Evolutionary conservation across 2,797 vertebrate species (phyloP).

Genomic region (Salarias fasciatus): DNA sequence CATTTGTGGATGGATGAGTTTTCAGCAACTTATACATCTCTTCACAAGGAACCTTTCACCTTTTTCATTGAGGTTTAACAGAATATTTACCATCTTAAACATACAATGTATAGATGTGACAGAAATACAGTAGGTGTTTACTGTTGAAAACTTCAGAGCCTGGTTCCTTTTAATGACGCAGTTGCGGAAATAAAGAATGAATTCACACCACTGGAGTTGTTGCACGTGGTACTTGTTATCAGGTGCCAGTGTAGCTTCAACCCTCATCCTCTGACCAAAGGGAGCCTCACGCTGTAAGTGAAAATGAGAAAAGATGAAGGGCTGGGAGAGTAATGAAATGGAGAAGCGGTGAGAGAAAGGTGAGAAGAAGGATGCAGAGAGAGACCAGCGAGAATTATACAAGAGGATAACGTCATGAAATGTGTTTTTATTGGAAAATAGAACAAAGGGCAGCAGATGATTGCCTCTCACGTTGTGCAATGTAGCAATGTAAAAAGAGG

Average conservation of each 20-base stretch:
- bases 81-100: too few relatives aligned
- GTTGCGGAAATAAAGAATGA: neutral
- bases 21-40: too few relatives aligned
- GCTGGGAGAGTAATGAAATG: slow-evolving; percentile 9
- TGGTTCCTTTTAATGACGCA: neutral
- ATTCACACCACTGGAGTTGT: neutral
- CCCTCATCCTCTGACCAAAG: slow-evolving; percentile 11
- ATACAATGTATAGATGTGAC: too few relatives aligned
- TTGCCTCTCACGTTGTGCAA: slow-evolving; percentile 17
- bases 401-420: neutral
- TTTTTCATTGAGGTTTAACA: too few relatives aligned
- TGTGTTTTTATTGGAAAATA: slow-evolving; percentile 1
- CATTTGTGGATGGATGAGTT: too few relatives aligned
- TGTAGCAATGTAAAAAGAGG: slow-evolving; percentile 5
- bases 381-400: neutral
- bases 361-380: slow-evolving; percentile 10
- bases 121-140: too few relatives aligned
- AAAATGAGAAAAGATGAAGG: slow-evolving; percentile 41
- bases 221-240: slow-evolving; percentile 24
- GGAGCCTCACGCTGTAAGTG: slow-evolving; percentile 13
- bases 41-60: too few relatives aligned
- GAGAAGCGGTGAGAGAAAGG: slow-evolving; percentile 1
- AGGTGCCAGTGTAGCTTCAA: slow-evolving; percentile 11
- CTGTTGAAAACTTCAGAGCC: neutral
- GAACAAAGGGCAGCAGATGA: slow-evolving; percentile 13